Percentiles rank a stretch among this genome's conserved stretches.
These are phyloP conservation scores for Lophochroa leadbeateri DNA, from an alignment of 2,113 vertebrate species.

Conservation along the genomic window DNA sequence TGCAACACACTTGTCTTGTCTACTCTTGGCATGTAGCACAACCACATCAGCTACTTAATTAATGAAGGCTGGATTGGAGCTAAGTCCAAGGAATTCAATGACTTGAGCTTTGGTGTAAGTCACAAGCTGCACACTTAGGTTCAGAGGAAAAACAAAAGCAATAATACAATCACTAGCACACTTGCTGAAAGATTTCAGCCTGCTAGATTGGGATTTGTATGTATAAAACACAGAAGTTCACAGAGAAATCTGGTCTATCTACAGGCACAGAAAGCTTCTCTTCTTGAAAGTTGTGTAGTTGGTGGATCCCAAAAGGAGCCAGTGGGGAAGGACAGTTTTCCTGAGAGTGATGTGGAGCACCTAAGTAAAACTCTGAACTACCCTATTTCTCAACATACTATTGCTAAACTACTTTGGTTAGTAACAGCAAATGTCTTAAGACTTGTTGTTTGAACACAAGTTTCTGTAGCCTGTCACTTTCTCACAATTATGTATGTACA, in stretches of 20 bases:
- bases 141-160: neutral
- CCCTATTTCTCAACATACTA: neutral
- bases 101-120: neutral
- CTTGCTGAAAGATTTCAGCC: neutral
- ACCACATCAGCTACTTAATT: neutral
- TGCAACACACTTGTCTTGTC: neutral
- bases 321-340: neutral
- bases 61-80: neutral
- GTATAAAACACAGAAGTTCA: neutral
- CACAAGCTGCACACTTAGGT: neutral
- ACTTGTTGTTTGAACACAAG: neutral
- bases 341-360: neutral
- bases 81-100: neutral
- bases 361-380: neutral
- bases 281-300: neutral
- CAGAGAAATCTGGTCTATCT: neutral
- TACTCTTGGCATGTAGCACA: neutral
- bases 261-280: neutral
- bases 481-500: neutral
- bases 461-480: neutral
- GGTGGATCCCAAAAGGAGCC: neutral
- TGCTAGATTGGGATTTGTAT: neutral
- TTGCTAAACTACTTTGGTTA: neutral
- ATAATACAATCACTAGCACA: neutral
- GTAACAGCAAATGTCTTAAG: neutral